Evolutionary conservation across 1,140 invertebrate species (phyloP).

Genomic region (Drosophila lacertosa): DNA sequence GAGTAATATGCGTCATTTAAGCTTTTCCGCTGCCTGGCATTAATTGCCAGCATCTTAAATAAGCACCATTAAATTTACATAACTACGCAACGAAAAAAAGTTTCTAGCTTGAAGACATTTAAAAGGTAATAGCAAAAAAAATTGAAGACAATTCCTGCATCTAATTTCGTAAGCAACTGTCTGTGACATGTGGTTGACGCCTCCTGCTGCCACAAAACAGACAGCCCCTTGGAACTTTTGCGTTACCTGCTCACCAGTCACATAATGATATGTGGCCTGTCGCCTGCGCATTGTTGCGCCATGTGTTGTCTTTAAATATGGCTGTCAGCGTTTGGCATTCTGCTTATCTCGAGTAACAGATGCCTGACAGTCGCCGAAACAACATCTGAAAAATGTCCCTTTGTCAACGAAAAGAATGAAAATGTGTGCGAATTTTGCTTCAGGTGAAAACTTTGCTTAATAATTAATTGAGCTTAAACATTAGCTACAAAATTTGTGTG

Average conservation of each 20-base stretch:
- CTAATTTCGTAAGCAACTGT: conserved; percentile 34
- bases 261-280: conserved; percentile 34
- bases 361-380: background rate
- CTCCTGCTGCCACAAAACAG: background rate
- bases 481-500: too few species aligned
- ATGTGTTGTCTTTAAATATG: conserved; percentile 27
- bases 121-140: conserved; percentile 35
- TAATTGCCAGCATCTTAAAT: conserved; percentile 38
- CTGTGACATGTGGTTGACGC: conserved; percentile 7
- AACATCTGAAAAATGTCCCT: background rate
- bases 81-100: background rate
- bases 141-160: conserved; percentile 12
- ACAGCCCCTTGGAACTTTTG: conserved; percentile 17
- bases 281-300: background rate
- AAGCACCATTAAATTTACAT: conserved; percentile 29
- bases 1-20: conserved; percentile 44
- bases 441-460: background rate
- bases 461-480: background rate
- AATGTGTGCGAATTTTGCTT: background rate
- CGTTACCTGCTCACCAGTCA: conserved; percentile 8
- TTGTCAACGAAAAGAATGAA: too few species aligned
- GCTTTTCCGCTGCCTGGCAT: conserved; percentile 12
- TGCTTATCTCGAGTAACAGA: conserved; percentile 20
- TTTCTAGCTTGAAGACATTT: conserved; percentile 16
- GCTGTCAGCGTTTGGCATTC: conserved; percentile 30